A percentile compares a stretch with the other conserved stretches of the same genome.
Conservation (phyloP, 2,113 vertebrate genomes). For the Poecilia latipinna region DNA sequence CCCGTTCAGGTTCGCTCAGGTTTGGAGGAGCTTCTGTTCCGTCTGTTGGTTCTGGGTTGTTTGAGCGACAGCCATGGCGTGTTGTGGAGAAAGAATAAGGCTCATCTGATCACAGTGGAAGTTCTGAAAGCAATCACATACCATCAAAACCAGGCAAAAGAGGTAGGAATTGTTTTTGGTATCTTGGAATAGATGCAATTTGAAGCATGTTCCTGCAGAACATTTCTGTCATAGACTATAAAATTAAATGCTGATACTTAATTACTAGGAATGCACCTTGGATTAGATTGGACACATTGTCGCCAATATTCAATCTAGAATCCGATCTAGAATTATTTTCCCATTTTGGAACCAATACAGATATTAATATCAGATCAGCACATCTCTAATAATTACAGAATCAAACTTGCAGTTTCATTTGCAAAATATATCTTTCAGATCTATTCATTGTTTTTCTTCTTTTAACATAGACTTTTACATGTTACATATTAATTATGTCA, state of each 20-base stretch:
- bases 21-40: constrained; percentile 76
- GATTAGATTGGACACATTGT: too few relatives aligned
- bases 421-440: not conserved
- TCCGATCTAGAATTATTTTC: too few relatives aligned
- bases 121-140: constrained; percentile 54
- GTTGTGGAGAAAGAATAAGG: constrained; percentile 78
- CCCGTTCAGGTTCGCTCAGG: constrained; percentile 66
- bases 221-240: too few relatives aligned
- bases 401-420: not conserved
- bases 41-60: constrained; percentile 74
- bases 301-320: too few relatives aligned
- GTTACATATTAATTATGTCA: not conserved
- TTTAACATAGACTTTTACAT: not conserved
- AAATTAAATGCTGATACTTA: not conserved
- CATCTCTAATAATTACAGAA: not conserved
- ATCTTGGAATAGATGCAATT: too few relatives aligned
- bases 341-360: too few relatives aligned
- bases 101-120: constrained; percentile 79
- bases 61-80: constrained; percentile 74
- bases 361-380: too few relatives aligned
- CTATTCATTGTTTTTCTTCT: not conserved
- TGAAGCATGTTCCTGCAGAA: too few relatives aligned
- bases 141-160: constrained; percentile 43
- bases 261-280: too few relatives aligned
- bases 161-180: constrained; percentile 42